phyloP scores from a whole-genome alignment of 2,888 invertebrate genomes.

The Halocaridina rubra region DNA sequence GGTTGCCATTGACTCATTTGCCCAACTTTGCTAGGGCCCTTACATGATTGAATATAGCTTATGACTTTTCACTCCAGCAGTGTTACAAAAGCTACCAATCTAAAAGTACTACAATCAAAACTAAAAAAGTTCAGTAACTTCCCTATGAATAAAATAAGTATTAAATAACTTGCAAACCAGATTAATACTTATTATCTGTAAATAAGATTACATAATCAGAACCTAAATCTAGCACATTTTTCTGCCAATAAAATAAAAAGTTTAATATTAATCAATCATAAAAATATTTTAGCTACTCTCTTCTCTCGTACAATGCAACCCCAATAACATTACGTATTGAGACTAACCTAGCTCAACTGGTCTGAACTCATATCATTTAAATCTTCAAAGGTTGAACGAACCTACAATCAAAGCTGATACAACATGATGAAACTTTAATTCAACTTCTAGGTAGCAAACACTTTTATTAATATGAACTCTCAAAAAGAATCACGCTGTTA shows the following conservation, averaged over 20 bases:
- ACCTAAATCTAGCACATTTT: conserved; percentile 79
- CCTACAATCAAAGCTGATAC: conserved; percentile 74
- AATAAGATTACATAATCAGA: conserved; percentile 73
- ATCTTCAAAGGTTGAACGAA: conserved; percentile 79
- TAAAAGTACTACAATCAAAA: conserved; percentile 74
- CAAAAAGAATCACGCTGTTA: conserved; percentile 85
- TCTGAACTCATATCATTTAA: conserved; percentile 91
- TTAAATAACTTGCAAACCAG: conserved; percentile 42
- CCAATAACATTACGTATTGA: conserved; percentile 75
- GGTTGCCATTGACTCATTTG: conserved; percentile 76
- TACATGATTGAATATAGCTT: conserved; percentile 80
- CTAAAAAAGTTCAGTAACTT: conserved; percentile 63
- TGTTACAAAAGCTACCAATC: conserved; percentile 79
- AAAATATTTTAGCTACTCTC: conserved; percentile 73
- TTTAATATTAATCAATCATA: conserved; percentile 67
- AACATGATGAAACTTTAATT: conserved; percentile 79
- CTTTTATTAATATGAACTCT: conserved; percentile 80
- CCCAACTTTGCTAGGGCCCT: conserved; percentile 80
- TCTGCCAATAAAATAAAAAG: conserved; percentile 76
- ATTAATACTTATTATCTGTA: conserved; percentile 65
- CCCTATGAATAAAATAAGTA: conserved; percentile 70
- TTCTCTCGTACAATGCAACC: conserved; percentile 86
- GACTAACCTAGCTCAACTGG: conserved; percentile 87
- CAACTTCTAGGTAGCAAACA: conserved; percentile 91
- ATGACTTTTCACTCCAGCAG: conserved; percentile 79